These are phyloP conservation scores for Blomia tropicalis DNA, from an alignment of 2,888 invertebrate species.

Conservation along the genomic window DNA sequence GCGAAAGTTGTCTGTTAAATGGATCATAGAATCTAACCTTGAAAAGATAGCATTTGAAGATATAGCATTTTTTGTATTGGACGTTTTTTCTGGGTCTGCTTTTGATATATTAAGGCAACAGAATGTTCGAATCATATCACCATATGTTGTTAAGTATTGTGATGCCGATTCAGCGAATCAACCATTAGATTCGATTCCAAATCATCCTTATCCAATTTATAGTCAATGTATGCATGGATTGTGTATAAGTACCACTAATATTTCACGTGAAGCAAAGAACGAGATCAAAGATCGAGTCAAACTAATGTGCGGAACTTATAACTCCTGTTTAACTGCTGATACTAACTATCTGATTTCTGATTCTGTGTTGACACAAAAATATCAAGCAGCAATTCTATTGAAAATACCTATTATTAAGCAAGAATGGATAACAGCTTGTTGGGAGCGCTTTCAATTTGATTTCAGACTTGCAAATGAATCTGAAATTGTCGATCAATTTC, in stretches of 20 bases:
- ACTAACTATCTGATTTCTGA: conserved; percentile 66
- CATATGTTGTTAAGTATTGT: conserved; percentile 50
- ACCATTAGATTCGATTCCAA: conserved; percentile 55
- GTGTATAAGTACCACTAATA: conserved; percentile 34
- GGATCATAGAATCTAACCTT: background rate
- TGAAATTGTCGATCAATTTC: conserved; percentile 44
- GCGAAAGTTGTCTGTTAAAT: background rate
- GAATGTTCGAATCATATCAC: conserved; percentile 58
- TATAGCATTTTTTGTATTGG: background rate
- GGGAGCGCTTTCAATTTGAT: conserved; percentile 50
- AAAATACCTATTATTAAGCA: conserved; percentile 56
- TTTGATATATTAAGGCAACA: background rate
- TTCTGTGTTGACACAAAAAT: conserved; percentile 37
- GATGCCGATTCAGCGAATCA: conserved; percentile 45
- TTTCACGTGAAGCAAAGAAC: conserved; percentile 33
- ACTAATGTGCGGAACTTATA: conserved; percentile 37
- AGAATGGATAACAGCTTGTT: conserved; percentile 63
- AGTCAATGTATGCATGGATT: conserved; percentile 54
- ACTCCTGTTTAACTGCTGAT: conserved; percentile 36
- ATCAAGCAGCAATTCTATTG: conserved; percentile 47
- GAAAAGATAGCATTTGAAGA: background rate
- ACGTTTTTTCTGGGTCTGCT: background rate
- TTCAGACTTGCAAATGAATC: conserved; percentile 48
- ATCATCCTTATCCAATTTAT: conserved; percentile 56
- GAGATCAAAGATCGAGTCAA: conserved; percentile 33